A percentile compares a stretch with the other conserved stretches of the same genome.
These are phyloP conservation scores for Argopecten irradians DNA, from an alignment of 1,140 invertebrate genomes.

Conservation along the genomic window DNA sequence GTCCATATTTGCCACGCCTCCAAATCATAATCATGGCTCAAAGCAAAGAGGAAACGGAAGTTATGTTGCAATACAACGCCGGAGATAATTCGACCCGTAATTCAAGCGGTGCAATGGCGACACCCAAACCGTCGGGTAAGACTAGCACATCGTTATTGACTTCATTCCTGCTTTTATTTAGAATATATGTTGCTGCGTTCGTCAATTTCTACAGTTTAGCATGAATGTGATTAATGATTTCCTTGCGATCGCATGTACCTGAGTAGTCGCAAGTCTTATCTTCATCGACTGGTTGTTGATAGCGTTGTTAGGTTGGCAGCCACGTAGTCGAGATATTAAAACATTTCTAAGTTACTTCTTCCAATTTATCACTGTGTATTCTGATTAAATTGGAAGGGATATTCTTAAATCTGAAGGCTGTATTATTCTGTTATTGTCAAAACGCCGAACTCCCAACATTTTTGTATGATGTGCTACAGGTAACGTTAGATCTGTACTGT, in stretches of 20 bases:
- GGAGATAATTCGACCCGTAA: not conserved
- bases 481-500: too few relatives aligned
- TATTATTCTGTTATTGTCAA: too few relatives aligned
- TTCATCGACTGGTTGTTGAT: not conserved
- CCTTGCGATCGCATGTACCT: not conserved
- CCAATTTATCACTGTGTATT: too few relatives aligned
- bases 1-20: not conserved
- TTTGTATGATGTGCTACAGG: too few relatives aligned
- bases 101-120: not conserved
- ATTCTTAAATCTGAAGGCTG: too few relatives aligned
- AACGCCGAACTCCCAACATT: too few relatives aligned
- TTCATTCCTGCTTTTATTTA: not conserved
- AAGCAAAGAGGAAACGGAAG: slow-evolving; percentile 14
- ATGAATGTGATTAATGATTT: not conserved
- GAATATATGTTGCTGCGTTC: not conserved
- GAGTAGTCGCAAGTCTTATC: not conserved
- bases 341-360: too few relatives aligned
- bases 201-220: not conserved
- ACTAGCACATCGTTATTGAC: not conserved
- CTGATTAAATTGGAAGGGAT: too few relatives aligned
- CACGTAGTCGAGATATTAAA: not conserved
- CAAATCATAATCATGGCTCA: not conserved
- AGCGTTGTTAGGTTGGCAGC: slow-evolving; percentile 1
- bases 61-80: not conserved
- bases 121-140: not conserved